phyloP scores from a whole-genome alignment of 2,888 invertebrate genomes.

The Holacanthella duospinosa region DNA sequence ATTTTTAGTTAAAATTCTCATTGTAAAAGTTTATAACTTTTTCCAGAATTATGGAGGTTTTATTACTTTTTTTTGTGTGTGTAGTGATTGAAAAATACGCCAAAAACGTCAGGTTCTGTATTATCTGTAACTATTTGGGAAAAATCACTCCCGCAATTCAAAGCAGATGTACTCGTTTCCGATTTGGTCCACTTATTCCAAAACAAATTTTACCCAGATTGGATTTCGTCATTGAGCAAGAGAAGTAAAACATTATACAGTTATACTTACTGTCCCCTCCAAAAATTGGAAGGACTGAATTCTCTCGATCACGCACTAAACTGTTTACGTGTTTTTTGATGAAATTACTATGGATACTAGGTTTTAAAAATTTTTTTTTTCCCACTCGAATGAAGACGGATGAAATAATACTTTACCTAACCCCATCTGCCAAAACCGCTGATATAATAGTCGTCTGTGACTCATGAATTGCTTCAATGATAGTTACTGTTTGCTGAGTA shows the following conservation, averaged over 20 bases:
- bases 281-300: too few relatives aligned
- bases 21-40: too few relatives aligned
- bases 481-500: too few relatives aligned
- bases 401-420: conserved; percentile 3
- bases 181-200: conserved; percentile 79
- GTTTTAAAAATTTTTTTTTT: conserved; percentile 4
- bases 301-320: too few relatives aligned
- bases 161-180: conserved; percentile 91
- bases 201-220: conserved; percentile 83
- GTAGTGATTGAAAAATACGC: conserved; percentile 98
- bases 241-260: conserved; percentile 64
- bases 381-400: too few relatives aligned
- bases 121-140: conserved; percentile 96
- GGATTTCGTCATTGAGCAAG: conserved; percentile 67
- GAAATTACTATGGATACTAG: too few relatives aligned
- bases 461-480: too few relatives aligned
- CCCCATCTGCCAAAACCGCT: too few relatives aligned
- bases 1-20: too few relatives aligned
- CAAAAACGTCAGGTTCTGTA: conserved; percentile 94
- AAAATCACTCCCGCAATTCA: conserved; percentile 98
- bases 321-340: too few relatives aligned
- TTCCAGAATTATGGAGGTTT: too few relatives aligned
- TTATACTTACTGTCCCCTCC: conserved; percentile 15
- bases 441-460: too few relatives aligned
- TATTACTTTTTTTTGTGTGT: conserved; percentile 39